These are phyloP conservation scores for Danionella cerebrum DNA, from an alignment of 2,113 vertebrate genomes.

Conservation along the genomic window DNA sequence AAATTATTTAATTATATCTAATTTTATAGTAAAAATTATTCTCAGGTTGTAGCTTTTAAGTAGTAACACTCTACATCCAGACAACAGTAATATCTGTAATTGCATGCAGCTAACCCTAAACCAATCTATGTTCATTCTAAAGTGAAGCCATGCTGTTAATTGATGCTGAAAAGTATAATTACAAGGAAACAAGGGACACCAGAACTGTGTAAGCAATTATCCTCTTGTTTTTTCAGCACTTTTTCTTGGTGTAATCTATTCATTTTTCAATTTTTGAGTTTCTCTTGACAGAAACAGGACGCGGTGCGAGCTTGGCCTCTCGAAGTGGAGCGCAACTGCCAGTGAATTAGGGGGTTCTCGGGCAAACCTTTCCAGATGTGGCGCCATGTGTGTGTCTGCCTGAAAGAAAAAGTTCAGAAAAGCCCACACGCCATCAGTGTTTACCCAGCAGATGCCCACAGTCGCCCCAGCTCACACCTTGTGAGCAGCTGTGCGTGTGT, in stretches of 20 bases:
- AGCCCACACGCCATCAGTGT: constrained; percentile 43
- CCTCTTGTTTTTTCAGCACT: no score
- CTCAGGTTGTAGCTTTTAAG: no score
- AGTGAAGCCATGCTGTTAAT: no score
- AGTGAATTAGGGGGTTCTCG: constrained; percentile 37
- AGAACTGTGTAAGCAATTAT: no score
- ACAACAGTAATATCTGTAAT: no score
- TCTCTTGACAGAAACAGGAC: neutral
- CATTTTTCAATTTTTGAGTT: no score
- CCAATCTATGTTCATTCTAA: no score
- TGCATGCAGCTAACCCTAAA: no score
- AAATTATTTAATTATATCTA: no score
- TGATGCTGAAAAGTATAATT: neutral
- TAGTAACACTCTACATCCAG: no score
- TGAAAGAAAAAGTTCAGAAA: constrained; percentile 27
- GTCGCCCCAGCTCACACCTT: constrained; percentile 53
- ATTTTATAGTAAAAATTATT: no score
- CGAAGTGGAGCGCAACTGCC: constrained; percentile 36
- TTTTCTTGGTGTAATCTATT: neutral
- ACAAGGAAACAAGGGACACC: no score
- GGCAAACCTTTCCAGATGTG: constrained; percentile 52
- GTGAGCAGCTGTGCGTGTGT: constrained; percentile 60
- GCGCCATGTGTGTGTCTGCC: constrained; percentile 52
- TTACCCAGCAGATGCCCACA: constrained; percentile 44
- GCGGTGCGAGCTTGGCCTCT: constrained; percentile 16